Evolutionary conservation across 2,113 vertebrate species (phyloP), one percentile per base, ranked within the genome.

Genomic region (Trogon surrucura): DNA sequence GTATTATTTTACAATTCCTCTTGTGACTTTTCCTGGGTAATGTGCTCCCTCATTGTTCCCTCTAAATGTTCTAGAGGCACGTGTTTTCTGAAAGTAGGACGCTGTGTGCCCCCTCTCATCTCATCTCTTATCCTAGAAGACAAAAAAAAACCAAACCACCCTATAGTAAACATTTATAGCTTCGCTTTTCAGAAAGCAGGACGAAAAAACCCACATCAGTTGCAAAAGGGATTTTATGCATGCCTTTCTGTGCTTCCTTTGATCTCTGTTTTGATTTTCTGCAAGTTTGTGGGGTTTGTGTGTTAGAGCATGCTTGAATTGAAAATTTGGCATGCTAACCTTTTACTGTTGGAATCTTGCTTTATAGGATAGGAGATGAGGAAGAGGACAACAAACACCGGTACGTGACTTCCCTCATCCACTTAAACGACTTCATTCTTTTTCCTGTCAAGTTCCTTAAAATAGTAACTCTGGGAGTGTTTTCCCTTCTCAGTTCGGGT

Each of bases 321-420:
- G 77, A 32, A 30, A 34, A 69, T 41, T n/a, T 80, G 88, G 93
- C 90, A 67, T 95, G 84, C 96, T 97, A 96, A 97, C 95, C 79
- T 94, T 92, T 81, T 92, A 26, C 85, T 96, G 45, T 96, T 97
- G 95, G 92, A 93, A 94, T 96, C 96, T 97, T 97, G 96, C 95
- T 89, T 96, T 96, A 22, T 94, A 97, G 96, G 96, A 93, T 97
- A 96, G 96, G 96, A 97, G 96, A 97, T 92, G 96, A 97, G 94
- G 96, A 97, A 96, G 96, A 97, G 96, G 96, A 97, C 96, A 96
- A 25, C 92, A 95, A 95, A 61, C 96, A 97, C 86, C 95, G 96
- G 94, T 96, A 91, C 13, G 91, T 93, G 91, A 72, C 64, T 91
- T 71, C 90, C 78, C 74, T 79, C 92, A 65, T 72, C 95, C 69